Evolutionary conservation across 2,888 invertebrate species (phyloP).

Genomic region (Morpho deidamia): DNA sequence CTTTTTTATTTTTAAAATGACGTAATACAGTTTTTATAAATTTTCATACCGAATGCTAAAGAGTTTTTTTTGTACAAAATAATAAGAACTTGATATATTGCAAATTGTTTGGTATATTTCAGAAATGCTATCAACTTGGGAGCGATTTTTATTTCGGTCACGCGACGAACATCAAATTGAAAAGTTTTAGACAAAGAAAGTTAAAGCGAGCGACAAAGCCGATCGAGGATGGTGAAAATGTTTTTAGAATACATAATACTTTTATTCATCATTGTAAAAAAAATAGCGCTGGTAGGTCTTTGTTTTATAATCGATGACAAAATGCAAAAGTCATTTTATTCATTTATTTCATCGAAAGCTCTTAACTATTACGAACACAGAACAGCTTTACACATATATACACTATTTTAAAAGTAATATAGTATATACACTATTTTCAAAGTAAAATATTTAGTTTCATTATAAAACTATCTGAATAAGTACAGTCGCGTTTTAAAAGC

Average conservation of each 20-base stretch:
- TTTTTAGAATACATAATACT: slow-evolving; percentile 1
- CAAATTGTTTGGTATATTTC: slow-evolving; percentile 7
- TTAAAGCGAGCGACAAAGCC: slow-evolving; percentile 21
- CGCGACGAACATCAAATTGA: slow-evolving; percentile 25
- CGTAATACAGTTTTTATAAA: neutral
- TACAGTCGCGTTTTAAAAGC: too few species aligned
- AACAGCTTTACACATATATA: too few species aligned
- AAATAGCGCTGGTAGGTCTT: too few species aligned
- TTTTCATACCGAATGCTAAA: neutral
- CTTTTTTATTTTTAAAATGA: too few species aligned
- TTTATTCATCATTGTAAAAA: neutral
- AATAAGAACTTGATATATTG: neutral
- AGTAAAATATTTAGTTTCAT: too few species aligned
- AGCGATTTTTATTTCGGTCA: slow-evolving; percentile 25
- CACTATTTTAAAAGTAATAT: too few species aligned
- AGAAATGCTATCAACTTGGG: neutral
- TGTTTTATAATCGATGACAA: too few species aligned
- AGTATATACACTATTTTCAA: too few species aligned
- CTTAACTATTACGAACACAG: too few species aligned
- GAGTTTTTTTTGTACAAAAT: neutral
- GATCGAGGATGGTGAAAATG: neutral
- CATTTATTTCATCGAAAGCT: too few species aligned
- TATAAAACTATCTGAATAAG: too few species aligned
- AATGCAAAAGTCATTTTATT: too few species aligned
- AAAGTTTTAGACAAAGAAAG: slow-evolving; percentile 28